Percentiles rank a stretch among this genome's conserved stretches.
Conservation (phyloP, 2,888 invertebrate genomes). For the Trissoscelio sp. region DNA sequence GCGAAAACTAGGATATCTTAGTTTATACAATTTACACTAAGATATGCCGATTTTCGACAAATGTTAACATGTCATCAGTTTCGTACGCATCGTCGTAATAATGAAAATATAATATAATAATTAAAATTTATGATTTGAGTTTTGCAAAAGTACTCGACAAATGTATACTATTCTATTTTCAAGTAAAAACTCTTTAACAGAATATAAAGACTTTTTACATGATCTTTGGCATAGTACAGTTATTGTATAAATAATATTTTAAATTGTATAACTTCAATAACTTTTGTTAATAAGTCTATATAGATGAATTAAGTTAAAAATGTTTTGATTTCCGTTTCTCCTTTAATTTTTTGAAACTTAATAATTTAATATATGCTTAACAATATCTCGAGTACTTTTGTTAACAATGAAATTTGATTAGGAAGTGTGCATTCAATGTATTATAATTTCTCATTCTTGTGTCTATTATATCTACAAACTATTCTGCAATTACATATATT, state of each 20-base stretch:
- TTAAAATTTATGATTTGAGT: background rate
- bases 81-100: no score
- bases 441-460: background rate
- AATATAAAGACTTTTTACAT: conserved; percentile 6
- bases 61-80: no score
- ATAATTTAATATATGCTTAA: background rate
- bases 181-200: background rate
- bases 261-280: no score
- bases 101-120: no score
- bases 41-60: no score
- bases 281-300: no score
- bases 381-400: conserved; percentile 21
- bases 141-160: conserved; percentile 3
- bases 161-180: background rate
- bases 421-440: background rate
- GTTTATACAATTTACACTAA: no score
- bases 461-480: background rate
- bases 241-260: conserved; percentile 2
- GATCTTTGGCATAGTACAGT: conserved; percentile 26
- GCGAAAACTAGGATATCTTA: no score
- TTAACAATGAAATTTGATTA: conserved; percentile 19
- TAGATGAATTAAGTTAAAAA: background rate
- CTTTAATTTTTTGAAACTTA: conserved; percentile 3
- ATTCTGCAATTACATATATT: background rate
- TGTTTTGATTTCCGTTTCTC: background rate